Evolutionary conservation across 2,113 vertebrate species (phyloP).

Genomic region (Mesocricetus auratus): DNA sequence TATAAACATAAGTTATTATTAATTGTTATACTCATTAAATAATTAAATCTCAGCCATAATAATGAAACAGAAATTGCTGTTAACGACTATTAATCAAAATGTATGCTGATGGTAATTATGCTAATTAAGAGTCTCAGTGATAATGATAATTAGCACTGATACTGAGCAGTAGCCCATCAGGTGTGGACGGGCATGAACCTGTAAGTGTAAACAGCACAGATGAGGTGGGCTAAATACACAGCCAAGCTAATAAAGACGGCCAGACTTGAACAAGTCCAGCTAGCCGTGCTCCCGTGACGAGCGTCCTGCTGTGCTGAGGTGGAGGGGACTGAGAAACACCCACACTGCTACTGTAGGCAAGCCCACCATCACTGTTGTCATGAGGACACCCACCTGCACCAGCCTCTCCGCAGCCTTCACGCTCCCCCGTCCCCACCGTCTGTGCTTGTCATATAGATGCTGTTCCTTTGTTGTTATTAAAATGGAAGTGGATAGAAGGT

Average conservation of each 20-base stretch:
- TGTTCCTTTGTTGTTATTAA: background rate
- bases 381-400: background rate
- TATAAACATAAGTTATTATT: constrained; percentile 78
- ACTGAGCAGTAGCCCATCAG: constrained; percentile 52
- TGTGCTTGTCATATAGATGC: background rate
- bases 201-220: constrained; percentile 37
- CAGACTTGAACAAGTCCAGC: background rate
- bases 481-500: background rate
- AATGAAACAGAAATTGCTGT: constrained; percentile 77
- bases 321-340: background rate
- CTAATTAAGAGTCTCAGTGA: constrained; percentile 70
- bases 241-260: constrained; percentile 5
- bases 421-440: background rate
- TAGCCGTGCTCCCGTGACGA: background rate
- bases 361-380: no score
- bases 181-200: constrained; percentile 60
- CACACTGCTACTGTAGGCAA: background rate
- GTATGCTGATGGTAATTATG: constrained; percentile 66
- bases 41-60: constrained; percentile 74
- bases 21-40: constrained; percentile 79
- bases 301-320: background rate
- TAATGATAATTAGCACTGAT: constrained; percentile 74
- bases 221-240: constrained; percentile 29
- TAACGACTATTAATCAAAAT: constrained; percentile 77
- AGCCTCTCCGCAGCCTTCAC: background rate